Percentiles rank a stretch among this genome's conserved stretches.
These are phyloP conservation scores for Scomber colias DNA, from an alignment of 2,113 vertebrate species.

Conservation along the genomic window DNA sequence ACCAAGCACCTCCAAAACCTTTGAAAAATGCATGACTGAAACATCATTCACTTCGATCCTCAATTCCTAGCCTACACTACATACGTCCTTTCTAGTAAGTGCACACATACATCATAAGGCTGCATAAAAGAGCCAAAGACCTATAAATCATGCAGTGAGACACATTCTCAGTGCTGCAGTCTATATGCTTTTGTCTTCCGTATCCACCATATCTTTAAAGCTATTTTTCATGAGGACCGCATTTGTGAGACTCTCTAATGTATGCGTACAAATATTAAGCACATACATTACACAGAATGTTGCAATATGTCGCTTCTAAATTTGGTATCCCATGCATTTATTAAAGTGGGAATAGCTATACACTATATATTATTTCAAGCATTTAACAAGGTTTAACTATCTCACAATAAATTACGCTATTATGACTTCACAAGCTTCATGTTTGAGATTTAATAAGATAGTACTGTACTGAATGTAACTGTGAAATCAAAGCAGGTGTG, in stretches of 20 bases:
- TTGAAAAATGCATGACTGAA: slow-evolving; percentile 79
- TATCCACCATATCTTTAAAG: slow-evolving; percentile 23
- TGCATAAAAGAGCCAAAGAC: slow-evolving; percentile 63
- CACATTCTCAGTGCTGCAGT: slow-evolving; percentile 43
- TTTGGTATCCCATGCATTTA: slow-evolving; percentile 22
- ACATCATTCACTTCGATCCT: slow-evolving; percentile 73
- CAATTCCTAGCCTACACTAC: slow-evolving; percentile 58
- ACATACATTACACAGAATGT: background rate
- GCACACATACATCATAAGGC: slow-evolving; percentile 75
- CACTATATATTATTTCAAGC: too few species aligned
- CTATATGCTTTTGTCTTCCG: slow-evolving; percentile 51
- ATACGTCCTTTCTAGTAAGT: slow-evolving; percentile 73
- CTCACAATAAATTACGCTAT: too few species aligned
- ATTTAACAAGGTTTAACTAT: too few species aligned
- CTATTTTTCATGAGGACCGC: slow-evolving; percentile 45
- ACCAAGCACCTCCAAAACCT: slow-evolving; percentile 55
- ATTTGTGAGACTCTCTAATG: slow-evolving; percentile 4
- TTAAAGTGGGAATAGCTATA: background rate
- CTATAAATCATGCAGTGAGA: slow-evolving; percentile 76
- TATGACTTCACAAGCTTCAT: too few species aligned
- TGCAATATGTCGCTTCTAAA: slow-evolving; percentile 22
- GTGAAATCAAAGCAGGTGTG: too few species aligned
- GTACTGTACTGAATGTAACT: too few species aligned
- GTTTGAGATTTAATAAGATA: too few species aligned
- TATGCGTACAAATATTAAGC: slow-evolving; percentile 38